Conservation (phyloP, 2,888 invertebrate genomes). For the Lochmaea capreae region DNA sequence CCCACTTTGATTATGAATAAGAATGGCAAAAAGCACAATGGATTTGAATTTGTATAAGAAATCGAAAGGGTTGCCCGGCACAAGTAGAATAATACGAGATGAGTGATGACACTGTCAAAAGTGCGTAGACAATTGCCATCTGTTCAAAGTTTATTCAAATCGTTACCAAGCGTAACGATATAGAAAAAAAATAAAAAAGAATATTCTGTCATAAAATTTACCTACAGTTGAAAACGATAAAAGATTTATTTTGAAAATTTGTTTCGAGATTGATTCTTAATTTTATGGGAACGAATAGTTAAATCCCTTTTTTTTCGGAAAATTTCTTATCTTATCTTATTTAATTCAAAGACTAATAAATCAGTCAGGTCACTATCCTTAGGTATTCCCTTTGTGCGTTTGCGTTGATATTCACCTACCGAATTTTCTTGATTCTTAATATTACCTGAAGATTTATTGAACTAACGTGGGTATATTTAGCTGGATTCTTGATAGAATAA, state of each 20-base stretch:
- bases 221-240: constrained; percentile 1
- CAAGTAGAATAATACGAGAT: constrained; percentile 51
- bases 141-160: constrained; percentile 46
- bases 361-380: too few species aligned
- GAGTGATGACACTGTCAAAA: constrained; percentile 60
- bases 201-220: constrained; percentile 29
- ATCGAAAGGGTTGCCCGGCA: constrained; percentile 53
- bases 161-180: constrained; percentile 15
- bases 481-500: too few species aligned
- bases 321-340: too few species aligned
- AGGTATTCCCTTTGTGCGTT: too few species aligned
- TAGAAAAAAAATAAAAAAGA: constrained; percentile 14
- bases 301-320: too few species aligned
- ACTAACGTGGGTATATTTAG: too few species aligned
- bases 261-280: background rate
- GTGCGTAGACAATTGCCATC: constrained; percentile 46
- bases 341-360: too few species aligned
- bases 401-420: too few species aligned
- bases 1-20: constrained; percentile 56
- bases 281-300: too few species aligned
- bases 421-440: too few species aligned
- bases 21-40: constrained; percentile 57
- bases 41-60: constrained; percentile 61
- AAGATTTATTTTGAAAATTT: background rate
- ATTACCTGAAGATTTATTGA: too few species aligned